A percentile compares a stretch with the other conserved stretches of the same genome.
Evolutionary conservation across 2,113 vertebrate genomes (phyloP).

Genomic region (Poecilia latipinna): DNA sequence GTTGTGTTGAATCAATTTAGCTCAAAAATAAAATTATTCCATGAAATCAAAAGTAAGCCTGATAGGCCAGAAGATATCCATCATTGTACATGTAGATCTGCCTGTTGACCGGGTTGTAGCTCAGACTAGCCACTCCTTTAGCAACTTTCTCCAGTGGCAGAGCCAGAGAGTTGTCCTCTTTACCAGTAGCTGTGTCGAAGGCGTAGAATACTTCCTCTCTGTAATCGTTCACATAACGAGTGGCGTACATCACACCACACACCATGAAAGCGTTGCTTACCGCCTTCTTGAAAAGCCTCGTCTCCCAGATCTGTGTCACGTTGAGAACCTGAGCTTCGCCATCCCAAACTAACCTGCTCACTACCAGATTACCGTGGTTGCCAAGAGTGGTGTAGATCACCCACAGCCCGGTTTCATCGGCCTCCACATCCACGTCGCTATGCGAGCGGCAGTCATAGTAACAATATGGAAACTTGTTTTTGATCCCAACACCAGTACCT

Average conservation of each 20-base stretch:
- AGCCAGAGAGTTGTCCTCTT: slow-evolving; percentile 66
- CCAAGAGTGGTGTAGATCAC: slow-evolving; percentile 73
- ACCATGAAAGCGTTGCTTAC: slow-evolving; percentile 88
- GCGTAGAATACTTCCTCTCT: slow-evolving; percentile 91
- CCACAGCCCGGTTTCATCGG: slow-evolving; percentile 77
- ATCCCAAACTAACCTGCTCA: slow-evolving; percentile 65
- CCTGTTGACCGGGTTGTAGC: slow-evolving; percentile 72
- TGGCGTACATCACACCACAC: slow-evolving; percentile 90
- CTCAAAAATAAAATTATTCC: not conserved
- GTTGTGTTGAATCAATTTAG: not conserved
- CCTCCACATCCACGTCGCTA: slow-evolving; percentile 82
- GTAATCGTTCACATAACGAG: slow-evolving; percentile 68
- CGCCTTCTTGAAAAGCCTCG: slow-evolving; percentile 79
- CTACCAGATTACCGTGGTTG: slow-evolving; percentile 77
- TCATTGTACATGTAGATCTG: slow-evolving; percentile 77
- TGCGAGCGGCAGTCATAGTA: slow-evolving; percentile 77
- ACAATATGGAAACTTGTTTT: slow-evolving; percentile 89
- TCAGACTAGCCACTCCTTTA: slow-evolving; percentile 69
- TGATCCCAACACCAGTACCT: slow-evolving; percentile 69
- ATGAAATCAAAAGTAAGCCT: slow-evolving; percentile 47
- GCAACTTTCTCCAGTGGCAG: slow-evolving; percentile 71
- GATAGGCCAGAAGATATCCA: slow-evolving; percentile 72
- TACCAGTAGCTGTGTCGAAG: slow-evolving; percentile 84
- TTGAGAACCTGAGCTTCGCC: slow-evolving; percentile 31
- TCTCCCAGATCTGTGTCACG: slow-evolving; percentile 85